Conservation (phyloP, 2,797 vertebrate species). For the Somateria mollissima region DNA sequence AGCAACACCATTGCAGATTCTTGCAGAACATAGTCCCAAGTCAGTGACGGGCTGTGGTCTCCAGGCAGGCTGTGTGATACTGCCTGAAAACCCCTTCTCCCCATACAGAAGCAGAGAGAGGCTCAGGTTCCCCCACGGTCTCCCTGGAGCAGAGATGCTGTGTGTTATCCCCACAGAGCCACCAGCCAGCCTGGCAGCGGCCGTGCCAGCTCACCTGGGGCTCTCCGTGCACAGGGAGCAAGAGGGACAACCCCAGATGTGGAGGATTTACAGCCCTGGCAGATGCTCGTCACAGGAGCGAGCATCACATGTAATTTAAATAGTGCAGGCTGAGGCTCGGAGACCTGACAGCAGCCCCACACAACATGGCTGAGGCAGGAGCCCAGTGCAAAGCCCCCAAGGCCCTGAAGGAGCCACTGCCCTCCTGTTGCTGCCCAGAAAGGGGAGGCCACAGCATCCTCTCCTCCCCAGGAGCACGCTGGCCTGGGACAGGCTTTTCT, state of each 20-base stretch:
- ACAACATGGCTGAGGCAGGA: fast-evolving
- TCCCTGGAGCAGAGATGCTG: fast-evolving
- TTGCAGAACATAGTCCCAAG: fast-evolving
- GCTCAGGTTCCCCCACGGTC: fast-evolving
- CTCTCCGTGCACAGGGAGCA: fast-evolving
- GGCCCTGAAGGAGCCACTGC: neutral
- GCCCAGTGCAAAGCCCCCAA: neutral
- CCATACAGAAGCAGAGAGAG: neutral
- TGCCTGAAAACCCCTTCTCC: fast-evolving
- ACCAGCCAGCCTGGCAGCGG: neutral
- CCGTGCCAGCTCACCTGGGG: fast-evolving
- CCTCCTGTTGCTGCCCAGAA: neutral
- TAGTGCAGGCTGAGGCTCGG: fast-evolving
- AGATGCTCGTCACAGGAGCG: neutral
- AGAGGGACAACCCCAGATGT: neutral
- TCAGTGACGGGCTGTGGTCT: neutral
- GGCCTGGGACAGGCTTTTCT: neutral
- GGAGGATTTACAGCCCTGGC: conserved; percentile 42
- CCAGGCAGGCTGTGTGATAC: fast-evolving
- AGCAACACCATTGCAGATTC: fast-evolving
- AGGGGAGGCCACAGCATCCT: neutral
- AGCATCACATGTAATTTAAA: neutral
- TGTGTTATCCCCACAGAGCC: fast-evolving
- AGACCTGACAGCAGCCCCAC: neutral
- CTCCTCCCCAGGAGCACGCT: fast-evolving